Percentiles rank a stretch among this genome's conserved stretches.
Conservation (phyloP, 2,797 vertebrate genomes). For the Squalus acanthias region DNA sequence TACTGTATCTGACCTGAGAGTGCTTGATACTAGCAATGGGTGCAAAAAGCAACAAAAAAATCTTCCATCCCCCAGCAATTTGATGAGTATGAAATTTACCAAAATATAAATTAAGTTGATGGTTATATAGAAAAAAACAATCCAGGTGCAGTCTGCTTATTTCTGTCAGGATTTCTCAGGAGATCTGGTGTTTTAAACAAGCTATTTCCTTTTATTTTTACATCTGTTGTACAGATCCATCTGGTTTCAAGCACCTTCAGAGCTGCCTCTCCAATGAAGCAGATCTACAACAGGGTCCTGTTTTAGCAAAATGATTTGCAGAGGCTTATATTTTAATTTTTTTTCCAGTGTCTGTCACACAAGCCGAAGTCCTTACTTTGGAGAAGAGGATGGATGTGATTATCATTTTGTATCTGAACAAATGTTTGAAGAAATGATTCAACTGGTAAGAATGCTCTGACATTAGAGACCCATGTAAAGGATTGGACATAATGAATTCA, state of each 20-base stretch:
- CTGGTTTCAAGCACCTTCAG: background rate
- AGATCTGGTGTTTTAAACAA: background rate
- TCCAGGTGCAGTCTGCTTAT: background rate
- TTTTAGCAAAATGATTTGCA: background rate
- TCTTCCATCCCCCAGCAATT: background rate
- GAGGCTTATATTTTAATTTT: background rate
- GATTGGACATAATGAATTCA: background rate
- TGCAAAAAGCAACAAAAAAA: background rate
- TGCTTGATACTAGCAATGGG: background rate
- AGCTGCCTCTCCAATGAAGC: background rate
- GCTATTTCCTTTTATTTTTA: background rate
- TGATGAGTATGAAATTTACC: background rate
- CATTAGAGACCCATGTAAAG: background rate
- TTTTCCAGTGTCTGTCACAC: slow-evolving; percentile 78
- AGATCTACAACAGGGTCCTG: background rate
- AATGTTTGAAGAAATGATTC: slow-evolving; percentile 72
- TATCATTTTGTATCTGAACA: slow-evolving; percentile 80
- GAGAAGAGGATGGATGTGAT: slow-evolving; percentile 78
- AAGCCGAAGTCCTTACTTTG: slow-evolving; percentile 74
- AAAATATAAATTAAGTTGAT: slow-evolving; percentile 15
- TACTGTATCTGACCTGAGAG: background rate
- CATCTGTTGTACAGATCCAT: background rate
- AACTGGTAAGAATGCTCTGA: slow-evolving; percentile 57
- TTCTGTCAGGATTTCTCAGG: background rate
- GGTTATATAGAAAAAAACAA: background rate